These are phyloP conservation scores for Luehdorfia chinensis DNA, from an alignment of 1,140 invertebrate species.

Conservation along the genomic window DNA sequence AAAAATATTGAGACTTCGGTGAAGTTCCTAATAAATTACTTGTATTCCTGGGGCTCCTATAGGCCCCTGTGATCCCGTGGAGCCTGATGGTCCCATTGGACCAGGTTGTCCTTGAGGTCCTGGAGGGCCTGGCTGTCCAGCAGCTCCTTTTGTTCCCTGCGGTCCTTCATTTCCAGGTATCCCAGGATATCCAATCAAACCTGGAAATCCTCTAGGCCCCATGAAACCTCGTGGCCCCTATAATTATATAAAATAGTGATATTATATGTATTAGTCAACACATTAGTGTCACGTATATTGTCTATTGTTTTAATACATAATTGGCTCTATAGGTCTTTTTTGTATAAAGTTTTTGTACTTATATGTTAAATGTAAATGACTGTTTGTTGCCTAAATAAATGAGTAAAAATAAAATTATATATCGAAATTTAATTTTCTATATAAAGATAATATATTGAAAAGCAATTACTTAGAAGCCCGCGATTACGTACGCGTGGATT, in stretches of 20 bases:
- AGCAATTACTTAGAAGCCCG: no score
- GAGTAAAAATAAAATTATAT: no score
- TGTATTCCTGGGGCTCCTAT: conserved; percentile 83
- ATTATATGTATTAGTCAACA: neutral
- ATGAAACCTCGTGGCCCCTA: conserved; percentile 90
- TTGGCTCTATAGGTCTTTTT: no score
- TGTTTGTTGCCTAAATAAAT: no score
- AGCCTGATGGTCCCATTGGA: conserved; percentile 80
- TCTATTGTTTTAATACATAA: no score
- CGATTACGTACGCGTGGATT: no score
- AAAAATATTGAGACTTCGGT: no score
- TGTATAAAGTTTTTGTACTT: no score
- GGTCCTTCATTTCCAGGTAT: conserved; percentile 86
- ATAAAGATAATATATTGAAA: no score
- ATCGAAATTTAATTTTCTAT: no score
- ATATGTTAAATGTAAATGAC: no score
- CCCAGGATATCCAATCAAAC: conserved; percentile 85
- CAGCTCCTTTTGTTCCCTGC: conserved; percentile 84
- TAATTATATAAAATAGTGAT: conserved; percentile 23
- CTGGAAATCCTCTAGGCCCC: conserved; percentile 87
- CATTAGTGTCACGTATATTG: no score
- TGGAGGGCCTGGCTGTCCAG: conserved; percentile 82
- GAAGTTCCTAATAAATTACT: conserved; percentile 62
- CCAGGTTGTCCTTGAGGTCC: conserved; percentile 84
- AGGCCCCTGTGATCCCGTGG: conserved; percentile 82